Conservation (phyloP, 2,888 invertebrate species). For the Mythimna lalbum region DNA sequence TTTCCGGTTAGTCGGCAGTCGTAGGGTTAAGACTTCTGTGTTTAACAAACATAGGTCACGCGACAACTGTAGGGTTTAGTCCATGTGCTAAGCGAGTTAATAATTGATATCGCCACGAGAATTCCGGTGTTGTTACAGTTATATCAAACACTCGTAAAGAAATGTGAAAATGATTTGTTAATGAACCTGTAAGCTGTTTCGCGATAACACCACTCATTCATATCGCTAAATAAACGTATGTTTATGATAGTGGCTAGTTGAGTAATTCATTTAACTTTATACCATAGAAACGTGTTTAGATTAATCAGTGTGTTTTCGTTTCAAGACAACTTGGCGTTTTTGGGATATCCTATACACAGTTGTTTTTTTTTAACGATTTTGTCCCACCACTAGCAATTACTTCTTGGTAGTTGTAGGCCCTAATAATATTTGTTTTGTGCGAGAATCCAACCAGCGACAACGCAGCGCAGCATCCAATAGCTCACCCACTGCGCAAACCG, state of each 20-base stretch:
- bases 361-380: background rate
- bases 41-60: conserved; percentile 75
- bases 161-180: conserved; percentile 56
- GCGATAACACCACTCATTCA: conserved; percentile 47
- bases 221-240: conserved; percentile 13
- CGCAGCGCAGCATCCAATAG: too few relatives aligned
- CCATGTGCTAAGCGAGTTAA: conserved; percentile 52
- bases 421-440: too few relatives aligned
- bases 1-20: conserved; percentile 15
- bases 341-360: background rate
- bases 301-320: background rate
- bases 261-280: background rate
- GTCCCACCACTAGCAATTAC: too few relatives aligned
- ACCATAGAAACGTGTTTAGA: background rate
- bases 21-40: conserved; percentile 58
- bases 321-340: background rate
- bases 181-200: conserved; percentile 40
- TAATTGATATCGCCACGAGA: conserved; percentile 45
- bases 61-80: conserved; percentile 61
- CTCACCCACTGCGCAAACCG: too few relatives aligned
- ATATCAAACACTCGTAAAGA: conserved; percentile 57
- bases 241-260: conserved; percentile 12
- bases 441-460: too few relatives aligned
- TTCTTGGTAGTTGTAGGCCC: too few relatives aligned
- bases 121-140: conserved; percentile 58